phyloP scores from a whole-genome alignment of 1,140 invertebrate species.

The Heliothis subflexa region DNA sequence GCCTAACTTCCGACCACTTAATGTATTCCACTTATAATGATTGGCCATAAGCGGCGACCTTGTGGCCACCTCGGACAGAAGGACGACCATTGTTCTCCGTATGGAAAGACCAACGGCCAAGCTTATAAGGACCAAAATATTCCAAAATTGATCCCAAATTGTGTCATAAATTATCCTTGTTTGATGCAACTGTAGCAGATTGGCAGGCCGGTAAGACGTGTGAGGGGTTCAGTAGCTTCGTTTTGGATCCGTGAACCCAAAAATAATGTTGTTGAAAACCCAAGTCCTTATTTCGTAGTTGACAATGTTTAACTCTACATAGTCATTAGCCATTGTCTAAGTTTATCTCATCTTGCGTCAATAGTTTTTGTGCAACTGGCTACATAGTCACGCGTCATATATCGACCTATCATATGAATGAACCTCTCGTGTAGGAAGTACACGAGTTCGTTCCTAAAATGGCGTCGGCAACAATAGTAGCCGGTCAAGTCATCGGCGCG shows the following conservation, averaged over 20 bases:
- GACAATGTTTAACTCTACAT: no score
- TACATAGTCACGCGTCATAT: background rate
- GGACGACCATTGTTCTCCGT: slow-evolving; percentile 60
- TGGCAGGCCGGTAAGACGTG: background rate
- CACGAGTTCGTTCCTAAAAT: background rate
- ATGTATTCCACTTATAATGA: slow-evolving; percentile 43
- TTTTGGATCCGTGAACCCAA: no score
- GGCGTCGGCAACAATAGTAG: slow-evolving; percentile 12
- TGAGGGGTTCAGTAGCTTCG: no score
- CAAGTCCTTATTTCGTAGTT: no score
- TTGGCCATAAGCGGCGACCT: slow-evolving; percentile 36
- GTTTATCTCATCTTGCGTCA: background rate
- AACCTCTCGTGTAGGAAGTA: slow-evolving; percentile 22
- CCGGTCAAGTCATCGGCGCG: slow-evolving; percentile 50
- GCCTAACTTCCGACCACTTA: slow-evolving; percentile 29
- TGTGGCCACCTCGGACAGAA: slow-evolving; percentile 46
- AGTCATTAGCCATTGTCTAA: no score
- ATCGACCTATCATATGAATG: slow-evolving; percentile 11
- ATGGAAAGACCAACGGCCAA: slow-evolving; percentile 51
- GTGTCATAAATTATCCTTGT: slow-evolving; percentile 3
- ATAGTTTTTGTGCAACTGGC: background rate
- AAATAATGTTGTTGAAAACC: no score
- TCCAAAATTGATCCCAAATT: slow-evolving; percentile 7
- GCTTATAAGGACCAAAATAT: slow-evolving; percentile 41
- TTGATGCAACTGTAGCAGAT: slow-evolving; percentile 21